A percentile compares a stretch with the other conserved stretches of the same genome.
Conservation (phyloP, 1,140 invertebrate species). For the Polyergus mexicanus region DNA sequence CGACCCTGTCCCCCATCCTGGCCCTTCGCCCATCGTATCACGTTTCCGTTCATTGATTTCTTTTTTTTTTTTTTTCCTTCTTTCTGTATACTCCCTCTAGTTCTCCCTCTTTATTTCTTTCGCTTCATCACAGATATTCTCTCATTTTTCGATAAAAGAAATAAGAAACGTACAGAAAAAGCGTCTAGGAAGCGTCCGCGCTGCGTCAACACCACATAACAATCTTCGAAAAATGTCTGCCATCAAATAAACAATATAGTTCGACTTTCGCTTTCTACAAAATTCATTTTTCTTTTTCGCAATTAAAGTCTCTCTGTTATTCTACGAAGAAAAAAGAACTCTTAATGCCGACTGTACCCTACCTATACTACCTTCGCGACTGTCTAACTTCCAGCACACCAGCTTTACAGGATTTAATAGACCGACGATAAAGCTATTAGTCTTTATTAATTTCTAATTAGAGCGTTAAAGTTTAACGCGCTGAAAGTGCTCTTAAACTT, state of each 20-base stretch:
- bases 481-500: constrained; percentile 69
- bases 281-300: constrained; percentile 13
- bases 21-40: constrained; percentile 74
- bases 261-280: constrained; percentile 48
- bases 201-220: constrained; percentile 61
- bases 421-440: constrained; percentile 80
- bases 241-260: constrained; percentile 52
- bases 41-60: constrained; percentile 77
- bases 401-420: constrained; percentile 75
- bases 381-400: constrained; percentile 44
- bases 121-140: constrained; percentile 15
- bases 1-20: constrained; percentile 62
- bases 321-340: constrained; percentile 39
- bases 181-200: constrained; percentile 24
- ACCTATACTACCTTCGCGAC: constrained; percentile 38
- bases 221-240: constrained; percentile 44
- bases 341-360: constrained; percentile 37
- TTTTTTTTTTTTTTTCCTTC: constrained; percentile 68
- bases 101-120: constrained; percentile 36
- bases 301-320: constrained; percentile 44
- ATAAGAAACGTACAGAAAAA: constrained; percentile 26
- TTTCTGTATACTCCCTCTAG: constrained; percentile 6
- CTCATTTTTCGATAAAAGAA: constrained; percentile 17
- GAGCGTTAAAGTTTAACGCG: constrained; percentile 77
- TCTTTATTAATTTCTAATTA: constrained; percentile 83